These are phyloP conservation scores for Macaria notata DNA, from an alignment of 2,888 invertebrate genomes.

Conservation along the genomic window DNA sequence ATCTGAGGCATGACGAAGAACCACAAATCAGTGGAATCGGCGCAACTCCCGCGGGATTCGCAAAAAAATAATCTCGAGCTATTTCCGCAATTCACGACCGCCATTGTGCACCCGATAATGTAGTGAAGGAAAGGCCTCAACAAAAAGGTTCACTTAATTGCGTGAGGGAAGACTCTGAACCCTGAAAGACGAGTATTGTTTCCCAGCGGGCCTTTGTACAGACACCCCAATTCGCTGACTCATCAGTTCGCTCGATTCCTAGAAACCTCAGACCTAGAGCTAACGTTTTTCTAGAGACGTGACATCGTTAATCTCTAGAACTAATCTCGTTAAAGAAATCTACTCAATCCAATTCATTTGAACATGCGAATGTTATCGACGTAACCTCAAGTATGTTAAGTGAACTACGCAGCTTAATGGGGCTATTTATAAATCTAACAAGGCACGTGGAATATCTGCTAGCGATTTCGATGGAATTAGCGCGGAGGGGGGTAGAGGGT, in stretches of 20 bases:
- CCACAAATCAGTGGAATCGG: constrained; percentile 65
- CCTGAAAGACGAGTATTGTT: constrained; percentile 73
- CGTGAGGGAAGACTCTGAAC: constrained; percentile 69
- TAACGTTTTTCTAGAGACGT: constrained; percentile 32
- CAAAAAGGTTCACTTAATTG: constrained; percentile 80
- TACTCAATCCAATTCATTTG: constrained; percentile 23
- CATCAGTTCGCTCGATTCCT: constrained; percentile 64
- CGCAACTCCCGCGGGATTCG: constrained; percentile 49
- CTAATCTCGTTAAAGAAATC: constrained; percentile 27
- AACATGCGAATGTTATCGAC: constrained; percentile 4
- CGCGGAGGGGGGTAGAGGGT: constrained; percentile 40
- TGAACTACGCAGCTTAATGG: constrained; percentile 38
- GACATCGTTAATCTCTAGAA: constrained; percentile 48
- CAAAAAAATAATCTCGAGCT: constrained; percentile 67
- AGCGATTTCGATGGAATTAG: constrained; percentile 52
- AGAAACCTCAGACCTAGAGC: constrained; percentile 56
- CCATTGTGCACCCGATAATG: constrained; percentile 77
- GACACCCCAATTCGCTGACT: constrained; percentile 63
- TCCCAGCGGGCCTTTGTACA: constrained; percentile 68
- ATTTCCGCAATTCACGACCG: constrained; percentile 77
- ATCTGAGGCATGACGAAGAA: constrained; percentile 61
- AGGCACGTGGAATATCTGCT: constrained; percentile 48
- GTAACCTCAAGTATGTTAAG: constrained; percentile 8
- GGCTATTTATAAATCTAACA: constrained; percentile 57
- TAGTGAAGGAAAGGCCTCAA: constrained; percentile 66